Evolutionary conservation across 1,140 invertebrate genomes (phyloP).

Genomic region (Stegodyphus dumicola): DNA sequence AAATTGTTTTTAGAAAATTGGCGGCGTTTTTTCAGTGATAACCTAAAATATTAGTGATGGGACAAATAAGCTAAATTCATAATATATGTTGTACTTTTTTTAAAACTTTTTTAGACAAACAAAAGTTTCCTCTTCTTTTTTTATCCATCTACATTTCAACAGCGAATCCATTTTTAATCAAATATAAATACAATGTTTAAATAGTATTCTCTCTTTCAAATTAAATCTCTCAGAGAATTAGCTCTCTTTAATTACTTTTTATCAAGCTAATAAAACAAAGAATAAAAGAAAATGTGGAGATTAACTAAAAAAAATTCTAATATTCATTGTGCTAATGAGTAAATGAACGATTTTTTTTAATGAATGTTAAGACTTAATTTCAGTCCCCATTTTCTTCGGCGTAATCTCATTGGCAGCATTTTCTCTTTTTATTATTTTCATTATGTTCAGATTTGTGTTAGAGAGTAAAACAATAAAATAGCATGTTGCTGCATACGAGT

Average conservation of each 20-base stretch:
- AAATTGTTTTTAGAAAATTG: too few species aligned
- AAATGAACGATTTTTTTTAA: constrained; percentile 15
- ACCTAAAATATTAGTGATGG: too few species aligned
- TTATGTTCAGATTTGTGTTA: too few species aligned
- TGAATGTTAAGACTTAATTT: constrained; percentile 12
- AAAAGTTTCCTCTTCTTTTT: neutral
- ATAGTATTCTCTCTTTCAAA: constrained; percentile 1
- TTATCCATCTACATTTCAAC: neutral
- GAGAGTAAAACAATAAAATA: too few species aligned
- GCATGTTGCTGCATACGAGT: too few species aligned
- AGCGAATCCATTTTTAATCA: constrained; percentile 35
- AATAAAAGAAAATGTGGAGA: neutral
- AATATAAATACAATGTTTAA: constrained; percentile 28
- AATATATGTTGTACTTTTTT: too few species aligned
- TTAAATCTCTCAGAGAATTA: neutral
- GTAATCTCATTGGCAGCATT: too few species aligned
- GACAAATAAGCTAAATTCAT: too few species aligned
- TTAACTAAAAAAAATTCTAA: constrained; percentile 1
- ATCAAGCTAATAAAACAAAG: constrained; percentile 20
- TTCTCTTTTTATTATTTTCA: too few species aligned
- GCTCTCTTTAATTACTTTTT: constrained; percentile 25
- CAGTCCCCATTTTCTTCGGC: neutral
- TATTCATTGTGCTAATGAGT: constrained; percentile 1
- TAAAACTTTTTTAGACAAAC: neutral
- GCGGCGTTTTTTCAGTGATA: too few species aligned